A percentile compares a stretch with the other conserved stretches of the same genome.
Conservation (phyloP, 2,113 vertebrate genomes). For the Diadophis punctatus region DNA sequence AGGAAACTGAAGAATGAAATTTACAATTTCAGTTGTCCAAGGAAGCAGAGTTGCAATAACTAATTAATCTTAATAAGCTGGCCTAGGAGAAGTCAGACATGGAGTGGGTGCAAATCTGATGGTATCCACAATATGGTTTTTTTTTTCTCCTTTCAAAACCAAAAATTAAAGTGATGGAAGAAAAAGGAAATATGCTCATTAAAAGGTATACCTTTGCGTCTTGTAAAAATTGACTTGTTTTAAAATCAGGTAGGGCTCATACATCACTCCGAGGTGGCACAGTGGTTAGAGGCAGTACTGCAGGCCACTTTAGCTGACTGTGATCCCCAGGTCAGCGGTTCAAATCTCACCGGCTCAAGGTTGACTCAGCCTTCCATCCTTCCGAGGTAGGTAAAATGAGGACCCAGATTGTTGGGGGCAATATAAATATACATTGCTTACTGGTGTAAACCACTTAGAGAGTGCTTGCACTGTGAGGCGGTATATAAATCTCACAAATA, state of each 20-base stretch:
- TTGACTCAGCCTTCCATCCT: no score
- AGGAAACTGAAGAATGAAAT: conserved; percentile 49
- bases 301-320: no score
- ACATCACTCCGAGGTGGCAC: no score
- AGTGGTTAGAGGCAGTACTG: no score
- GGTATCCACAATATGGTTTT: neutral
- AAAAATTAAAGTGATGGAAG: neutral
- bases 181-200: neutral
- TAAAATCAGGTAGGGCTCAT: neutral
- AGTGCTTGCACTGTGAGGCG: no score
- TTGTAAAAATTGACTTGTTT: neutral
- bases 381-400: no score
- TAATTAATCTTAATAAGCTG: neutral
- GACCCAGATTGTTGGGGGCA: no score
- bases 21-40: conserved; percentile 18
- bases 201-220: neutral
- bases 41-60: neutral
- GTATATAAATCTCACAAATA: no score
- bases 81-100: neutral
- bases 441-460: no score
- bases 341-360: no score
- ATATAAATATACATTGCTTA: no score
- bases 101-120: neutral
- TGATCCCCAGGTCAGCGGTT: no score
- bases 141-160: neutral